A percentile compares a stretch with the other conserved stretches of the same genome.
phyloP scores from a whole-genome alignment of 1,140 invertebrate species.

The Hylaeus volcanicus region DNA sequence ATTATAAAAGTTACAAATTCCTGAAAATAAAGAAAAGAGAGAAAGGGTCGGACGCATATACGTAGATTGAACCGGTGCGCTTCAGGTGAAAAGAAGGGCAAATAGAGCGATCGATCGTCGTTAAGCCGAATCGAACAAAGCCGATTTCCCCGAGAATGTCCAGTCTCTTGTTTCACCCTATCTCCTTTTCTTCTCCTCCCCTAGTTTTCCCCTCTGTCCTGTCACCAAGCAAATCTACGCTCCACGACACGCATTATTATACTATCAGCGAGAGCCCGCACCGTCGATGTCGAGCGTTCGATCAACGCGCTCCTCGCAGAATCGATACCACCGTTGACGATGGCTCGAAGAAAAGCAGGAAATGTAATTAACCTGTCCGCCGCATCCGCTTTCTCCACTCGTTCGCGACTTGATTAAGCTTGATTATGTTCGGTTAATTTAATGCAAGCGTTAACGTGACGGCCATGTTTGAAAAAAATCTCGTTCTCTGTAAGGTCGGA shows the following conservation, averaged over 20 bases:
- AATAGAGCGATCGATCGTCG: not conserved
- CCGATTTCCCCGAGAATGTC: not conserved
- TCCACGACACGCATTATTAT: conserved; percentile 56
- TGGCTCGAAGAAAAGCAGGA: conserved; percentile 26
- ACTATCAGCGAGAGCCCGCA: conserved; percentile 46
- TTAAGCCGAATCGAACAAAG: not conserved
- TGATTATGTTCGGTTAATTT: too few relatives aligned
- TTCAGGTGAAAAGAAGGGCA: not conserved
- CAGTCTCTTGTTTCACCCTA: not conserved
- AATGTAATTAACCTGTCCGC: conserved; percentile 28
- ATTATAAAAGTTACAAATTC: too few relatives aligned
- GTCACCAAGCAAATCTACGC: conserved; percentile 3
- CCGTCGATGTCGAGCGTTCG: conserved; percentile 23
- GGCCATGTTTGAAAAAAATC: too few relatives aligned
- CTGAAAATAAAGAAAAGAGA: too few relatives aligned
- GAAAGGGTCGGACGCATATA: too few relatives aligned
- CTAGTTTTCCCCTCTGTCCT: not conserved
- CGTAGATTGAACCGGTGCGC: not conserved
- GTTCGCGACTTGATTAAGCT: too few relatives aligned
- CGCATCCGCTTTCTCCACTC: too few relatives aligned
- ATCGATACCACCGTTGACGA: conserved; percentile 56
- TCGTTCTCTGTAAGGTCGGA: too few relatives aligned
- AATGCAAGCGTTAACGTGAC: too few relatives aligned
- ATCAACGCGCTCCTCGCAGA: not conserved
- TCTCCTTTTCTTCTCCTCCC: too few relatives aligned